These are phyloP conservation scores for Pocillopora damicornis DNA, from an alignment of 64 coral and sea anemone genomes.

Conservation along the genomic window DNA sequence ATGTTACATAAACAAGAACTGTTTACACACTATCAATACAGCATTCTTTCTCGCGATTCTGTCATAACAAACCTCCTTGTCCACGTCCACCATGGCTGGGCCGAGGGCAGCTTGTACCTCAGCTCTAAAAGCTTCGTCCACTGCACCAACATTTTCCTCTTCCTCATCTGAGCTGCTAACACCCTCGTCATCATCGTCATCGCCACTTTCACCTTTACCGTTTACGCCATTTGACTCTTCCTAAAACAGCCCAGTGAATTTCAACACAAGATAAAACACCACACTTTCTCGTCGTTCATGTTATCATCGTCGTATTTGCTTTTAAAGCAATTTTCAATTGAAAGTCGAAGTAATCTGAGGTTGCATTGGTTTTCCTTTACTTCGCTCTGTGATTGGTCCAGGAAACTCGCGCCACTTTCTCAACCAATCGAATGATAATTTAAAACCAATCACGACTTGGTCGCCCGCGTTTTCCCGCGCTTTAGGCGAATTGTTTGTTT, in stretches of 20 bases:
- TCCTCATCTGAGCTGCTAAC: slow-evolving; percentile 60
- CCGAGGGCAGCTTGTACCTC: slow-evolving; percentile 86
- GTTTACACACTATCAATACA: no score
- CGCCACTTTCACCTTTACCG: neutral
- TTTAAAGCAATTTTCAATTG: no score
- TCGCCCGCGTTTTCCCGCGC: no score
- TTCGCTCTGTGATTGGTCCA: no score
- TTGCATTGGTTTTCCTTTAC: no score
- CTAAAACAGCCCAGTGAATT: neutral
- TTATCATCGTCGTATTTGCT: no score
- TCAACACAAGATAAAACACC: neutral
- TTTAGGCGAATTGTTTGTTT: no score
- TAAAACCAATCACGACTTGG: no score
- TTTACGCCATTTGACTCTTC: slow-evolving; percentile 10
- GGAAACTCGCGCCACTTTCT: no score
- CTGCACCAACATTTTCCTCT: slow-evolving; percentile 56
- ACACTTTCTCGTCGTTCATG: no score
- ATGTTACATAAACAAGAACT: no score
- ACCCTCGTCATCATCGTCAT: slow-evolving; percentile 47
- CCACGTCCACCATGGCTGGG: slow-evolving; percentile 39
- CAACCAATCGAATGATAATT: no score
- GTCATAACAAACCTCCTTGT: slow-evolving; percentile 48
- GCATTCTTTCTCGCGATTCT: neutral
- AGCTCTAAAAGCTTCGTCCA: slow-evolving; percentile 86
- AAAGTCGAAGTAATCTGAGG: neutral